phyloP scores from a whole-genome alignment of 2,113 vertebrate genomes.

The Phylloscopus whistleri region DNA sequence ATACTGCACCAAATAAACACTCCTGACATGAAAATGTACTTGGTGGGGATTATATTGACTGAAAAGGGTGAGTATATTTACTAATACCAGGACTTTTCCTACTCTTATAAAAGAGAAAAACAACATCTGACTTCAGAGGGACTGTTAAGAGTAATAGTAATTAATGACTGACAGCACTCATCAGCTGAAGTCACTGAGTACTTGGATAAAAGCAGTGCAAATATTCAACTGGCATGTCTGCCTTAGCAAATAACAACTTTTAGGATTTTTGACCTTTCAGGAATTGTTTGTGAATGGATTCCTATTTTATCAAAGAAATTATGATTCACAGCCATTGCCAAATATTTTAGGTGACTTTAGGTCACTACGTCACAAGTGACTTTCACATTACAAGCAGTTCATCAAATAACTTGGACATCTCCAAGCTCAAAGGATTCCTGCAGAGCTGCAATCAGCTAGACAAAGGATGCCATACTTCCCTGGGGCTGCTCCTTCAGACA shows the following conservation, averaged over 20 bases:
- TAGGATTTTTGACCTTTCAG: not conserved
- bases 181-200: not conserved
- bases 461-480: not conserved
- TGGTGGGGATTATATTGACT: not conserved
- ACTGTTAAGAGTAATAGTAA: not conserved
- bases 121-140: not conserved
- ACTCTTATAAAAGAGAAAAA: not conserved
- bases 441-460: not conserved
- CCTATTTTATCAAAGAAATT: not conserved
- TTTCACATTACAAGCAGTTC: not conserved
- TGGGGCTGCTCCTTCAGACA: not conserved
- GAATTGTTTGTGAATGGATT: not conserved
- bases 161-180: not conserved
- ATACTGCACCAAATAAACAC: not conserved
- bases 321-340: not conserved
- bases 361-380: not conserved
- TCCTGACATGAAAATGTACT: not conserved
- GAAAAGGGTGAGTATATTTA: not conserved
- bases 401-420: not conserved
- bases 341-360: not conserved
- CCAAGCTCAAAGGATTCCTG: not conserved
- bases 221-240: not conserved
- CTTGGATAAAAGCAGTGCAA: not conserved
- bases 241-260: not conserved
- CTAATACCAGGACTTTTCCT: not conserved